These are phyloP conservation scores for Portevinia maculata DNA, from an alignment of 2,888 invertebrate species.

Conservation along the genomic window DNA sequence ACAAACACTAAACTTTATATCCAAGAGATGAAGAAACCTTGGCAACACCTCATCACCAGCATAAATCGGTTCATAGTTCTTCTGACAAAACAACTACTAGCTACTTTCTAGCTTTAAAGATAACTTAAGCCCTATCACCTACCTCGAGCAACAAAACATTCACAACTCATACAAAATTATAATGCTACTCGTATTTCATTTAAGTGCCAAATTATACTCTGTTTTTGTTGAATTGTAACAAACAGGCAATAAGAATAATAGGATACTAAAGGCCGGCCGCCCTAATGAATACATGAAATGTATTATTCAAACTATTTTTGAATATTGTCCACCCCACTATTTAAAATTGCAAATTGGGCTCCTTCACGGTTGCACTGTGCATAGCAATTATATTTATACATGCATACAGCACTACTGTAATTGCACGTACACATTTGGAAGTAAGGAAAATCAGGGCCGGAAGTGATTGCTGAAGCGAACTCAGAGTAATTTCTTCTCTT, in stretches of 20 bases:
- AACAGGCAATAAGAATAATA: background rate
- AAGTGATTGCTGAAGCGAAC: no score
- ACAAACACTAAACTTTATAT: no score
- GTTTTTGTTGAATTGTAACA: background rate
- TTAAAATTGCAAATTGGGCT: constrained; percentile 14
- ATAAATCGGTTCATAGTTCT: no score
- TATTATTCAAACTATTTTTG: constrained; percentile 12
- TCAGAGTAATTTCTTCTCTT: no score
- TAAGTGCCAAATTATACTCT: background rate
- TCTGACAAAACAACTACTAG: background rate
- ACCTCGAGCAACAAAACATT: background rate
- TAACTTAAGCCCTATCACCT: background rate
- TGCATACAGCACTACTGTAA: no score
- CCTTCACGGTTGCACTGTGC: background rate
- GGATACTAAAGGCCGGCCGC: background rate
- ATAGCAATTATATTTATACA: no score
- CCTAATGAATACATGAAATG: constrained; percentile 22
- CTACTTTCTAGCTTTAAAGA: background rate
- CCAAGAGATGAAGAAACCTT: no score
- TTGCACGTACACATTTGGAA: no score
- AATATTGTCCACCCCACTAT: background rate
- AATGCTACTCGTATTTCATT: background rate
- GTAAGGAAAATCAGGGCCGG: no score
- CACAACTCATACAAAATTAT: background rate
- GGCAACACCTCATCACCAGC: no score